Percentiles rank a stretch among this genome's conserved stretches.
Conservation (phyloP, 2,888 invertebrate species). For the Anorthoa munda region DNA sequence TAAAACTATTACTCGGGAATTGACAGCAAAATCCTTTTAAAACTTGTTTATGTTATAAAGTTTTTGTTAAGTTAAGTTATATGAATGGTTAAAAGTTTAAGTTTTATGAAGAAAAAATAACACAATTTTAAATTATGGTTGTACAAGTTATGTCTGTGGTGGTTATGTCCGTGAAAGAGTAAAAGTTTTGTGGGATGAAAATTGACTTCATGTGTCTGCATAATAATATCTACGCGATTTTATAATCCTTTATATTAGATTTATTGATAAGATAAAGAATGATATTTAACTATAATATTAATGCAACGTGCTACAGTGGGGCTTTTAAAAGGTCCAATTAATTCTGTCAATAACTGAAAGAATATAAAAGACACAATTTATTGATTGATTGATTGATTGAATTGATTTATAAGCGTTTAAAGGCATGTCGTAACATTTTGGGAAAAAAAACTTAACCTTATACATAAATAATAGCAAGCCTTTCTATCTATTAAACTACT, state of each 20-base stretch:
- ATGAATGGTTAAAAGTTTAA: not conserved
- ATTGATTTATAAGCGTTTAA: no score
- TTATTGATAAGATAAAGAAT: not conserved
- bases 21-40: conserved; percentile 41
- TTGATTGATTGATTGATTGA: no score
- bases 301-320: not conserved
- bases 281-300: not conserved
- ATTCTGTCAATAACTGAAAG: not conserved
- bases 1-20: conserved; percentile 33
- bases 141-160: not conserved
- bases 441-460: no score
- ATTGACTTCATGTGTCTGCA: not conserved
- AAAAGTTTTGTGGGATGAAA: not conserved
- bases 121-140: conserved; percentile 1
- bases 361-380: not conserved
- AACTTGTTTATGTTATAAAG: conserved; percentile 23
- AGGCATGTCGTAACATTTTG: no score
- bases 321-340: not conserved
- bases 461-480: no score
- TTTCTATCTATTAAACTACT: no score
- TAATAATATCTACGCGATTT: no score
- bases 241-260: no score
- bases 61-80: conserved; percentile 8
- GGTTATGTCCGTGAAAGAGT: not conserved
- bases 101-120: no score